Base-by-base conservation (phyloP, 1,140 invertebrate genomes). In the Macrobrachium rosenbergii region DNA sequence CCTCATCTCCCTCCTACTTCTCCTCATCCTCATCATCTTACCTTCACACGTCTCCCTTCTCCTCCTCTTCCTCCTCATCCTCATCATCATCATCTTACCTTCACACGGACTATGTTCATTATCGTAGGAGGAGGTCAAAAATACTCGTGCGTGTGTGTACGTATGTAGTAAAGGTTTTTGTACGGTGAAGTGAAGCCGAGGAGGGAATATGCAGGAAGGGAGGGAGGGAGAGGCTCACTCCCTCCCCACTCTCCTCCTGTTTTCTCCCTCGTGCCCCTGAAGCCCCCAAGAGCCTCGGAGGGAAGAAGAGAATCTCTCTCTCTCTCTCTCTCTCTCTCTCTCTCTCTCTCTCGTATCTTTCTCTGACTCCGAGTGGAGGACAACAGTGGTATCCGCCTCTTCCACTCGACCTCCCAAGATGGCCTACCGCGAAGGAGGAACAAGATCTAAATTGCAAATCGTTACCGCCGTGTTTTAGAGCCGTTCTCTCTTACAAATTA, bases 401-500 rank as follows among this genome's bases (percentile, higher is more conserved):
- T n/a, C 8, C 7, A 21, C 64, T 21, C 19, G 64, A 83, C 83
- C 77, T 85, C 83, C 83, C 75, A 78, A 45, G 14, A 7, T 78
- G 76, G 17, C 75, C 83, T 78, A 78, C 75, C 83, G 62, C 62
- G n/a, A 28, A 60, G 23, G n/a, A 10, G 77, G 37, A 67, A 52
- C 58, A 85, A 85, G 83, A 85, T 85, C 83, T 85, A 85, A 85
- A 85, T 85, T 85, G 76, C 67, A 79, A 85, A 85, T 85, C 17
- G 63, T 79, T 75, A 76, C 83, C 75, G 77, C 12, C 63, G 64
- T 72, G 77, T 85, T 79, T 79, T 85, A 85, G 58, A 79, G 75
- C 63, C 83, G 37, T 69, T 85, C 83, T 85, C 83, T 60, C 83
- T 85, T 85, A 85, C 83, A 85, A 85, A 85, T 85, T 85, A 85